Percentiles rank a stretch among this genome's conserved stretches.
Evolutionary conservation across 2,113 vertebrate genomes (phyloP).

Genomic region (Odobenus rosmarus): DNA sequence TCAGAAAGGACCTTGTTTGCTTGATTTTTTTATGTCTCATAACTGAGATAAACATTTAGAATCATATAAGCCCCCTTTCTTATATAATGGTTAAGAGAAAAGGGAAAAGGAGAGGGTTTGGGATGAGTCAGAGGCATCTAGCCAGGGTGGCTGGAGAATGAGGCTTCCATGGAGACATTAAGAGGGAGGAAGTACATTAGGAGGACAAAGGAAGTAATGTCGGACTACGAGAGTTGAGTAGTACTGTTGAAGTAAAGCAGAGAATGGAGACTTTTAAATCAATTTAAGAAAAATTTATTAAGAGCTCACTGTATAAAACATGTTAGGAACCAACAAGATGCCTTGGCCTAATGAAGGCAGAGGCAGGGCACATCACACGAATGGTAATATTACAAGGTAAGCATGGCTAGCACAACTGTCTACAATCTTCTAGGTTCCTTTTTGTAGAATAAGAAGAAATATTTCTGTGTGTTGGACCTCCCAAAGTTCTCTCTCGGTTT

Average conservation of each 20-base stretch:
- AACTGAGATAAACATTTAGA: neutral
- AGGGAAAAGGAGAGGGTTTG: neutral
- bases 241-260: neutral
- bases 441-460: neutral
- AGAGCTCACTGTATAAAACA: conserved; percentile 15
- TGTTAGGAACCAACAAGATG: neutral
- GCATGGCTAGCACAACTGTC: neutral
- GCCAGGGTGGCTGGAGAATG: neutral
- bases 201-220: neutral
- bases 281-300: conserved; percentile 38
- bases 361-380: neutral
- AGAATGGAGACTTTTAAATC: conserved; percentile 31
- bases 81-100: neutral
- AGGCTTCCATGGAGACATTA: neutral
- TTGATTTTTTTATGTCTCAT: neutral
- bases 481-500: neutral
- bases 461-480: neutral
- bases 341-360: neutral
- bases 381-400: neutral
- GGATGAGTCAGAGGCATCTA: neutral
- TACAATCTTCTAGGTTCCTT: neutral
- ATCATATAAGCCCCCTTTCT: neutral
- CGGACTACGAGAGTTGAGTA: neutral
- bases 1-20: neutral
- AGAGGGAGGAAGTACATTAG: neutral